Base-by-base conservation (phyloP, 2,888 invertebrate genomes). In the Mimas tiliae region DNA sequence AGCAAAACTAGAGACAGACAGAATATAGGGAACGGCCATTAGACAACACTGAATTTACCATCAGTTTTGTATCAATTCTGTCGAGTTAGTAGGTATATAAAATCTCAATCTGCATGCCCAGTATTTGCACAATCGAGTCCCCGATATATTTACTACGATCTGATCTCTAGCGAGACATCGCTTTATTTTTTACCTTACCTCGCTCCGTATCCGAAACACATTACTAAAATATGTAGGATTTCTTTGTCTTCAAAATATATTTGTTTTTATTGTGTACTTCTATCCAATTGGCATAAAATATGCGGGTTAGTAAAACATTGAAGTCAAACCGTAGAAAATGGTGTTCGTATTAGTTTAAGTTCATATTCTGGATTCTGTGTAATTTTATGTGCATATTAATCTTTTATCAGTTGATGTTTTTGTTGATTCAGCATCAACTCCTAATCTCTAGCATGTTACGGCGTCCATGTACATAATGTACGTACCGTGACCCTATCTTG, bases 221-320 rank as follows among this genome's bases (percentile, higher is more conserved):
- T 58, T 58, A 58, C 58, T 42, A 19, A 12, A 58, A 38, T 42
- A 55, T 55, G 11, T 55, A 55, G 11, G 58, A 38, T 38, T 19
- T 38, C 42, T 58, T 58, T 58, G 19, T 42, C 58, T 58, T 58
- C 19, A 19, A 42, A 58, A 58, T 58, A 16, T 55, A 58, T 58
- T 58, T 58, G 42, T 58, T 58, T 58, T 58, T 58, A 58, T 58
- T 58, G 58, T 58, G 58, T 42, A 58, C 58, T 58, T 58, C 19
- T 38, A 42, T 58, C 58, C n/a, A 19, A 58, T 58, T 58, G 42
- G 58, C 11, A 19, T 21, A 42, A 58, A 58, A 42, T 55, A 38
- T 42, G 6, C 38, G 6, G 42, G 42, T 42, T 42, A 66, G 58
- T 38, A 42, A 50, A 50, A 50, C 9, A 7, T 50, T 19, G 0